These are phyloP conservation scores for Cantharis rustica DNA, from an alignment of 2,888 invertebrate species.

Conservation along the genomic window DNA sequence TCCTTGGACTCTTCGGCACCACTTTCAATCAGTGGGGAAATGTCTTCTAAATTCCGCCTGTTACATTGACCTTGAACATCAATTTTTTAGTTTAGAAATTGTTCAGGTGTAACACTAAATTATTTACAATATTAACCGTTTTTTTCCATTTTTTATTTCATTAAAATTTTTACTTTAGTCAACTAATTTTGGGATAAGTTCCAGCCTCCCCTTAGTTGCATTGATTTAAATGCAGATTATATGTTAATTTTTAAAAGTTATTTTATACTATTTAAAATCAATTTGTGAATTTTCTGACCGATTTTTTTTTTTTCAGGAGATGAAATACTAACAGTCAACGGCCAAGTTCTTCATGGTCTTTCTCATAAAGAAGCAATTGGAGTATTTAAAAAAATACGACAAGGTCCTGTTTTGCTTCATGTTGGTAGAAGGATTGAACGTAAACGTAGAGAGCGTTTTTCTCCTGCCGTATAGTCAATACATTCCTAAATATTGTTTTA, in stretches of 20 bases:
- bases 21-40: too few relatives aligned
- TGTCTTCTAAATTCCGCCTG: too few relatives aligned
- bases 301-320: constrained; percentile 68
- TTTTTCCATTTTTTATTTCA: too few relatives aligned
- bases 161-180: too few relatives aligned
- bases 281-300: neutral
- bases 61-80: too few relatives aligned
- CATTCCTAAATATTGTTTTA: constrained; percentile 38
- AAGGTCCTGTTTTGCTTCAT: constrained; percentile 78
- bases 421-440: constrained; percentile 63
- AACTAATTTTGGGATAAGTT: too few relatives aligned
- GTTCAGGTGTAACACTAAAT: too few relatives aligned
- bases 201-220: too few relatives aligned
- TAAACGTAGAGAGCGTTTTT: constrained; percentile 48
- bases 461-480: constrained; percentile 38
- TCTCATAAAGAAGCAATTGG: constrained; percentile 90
- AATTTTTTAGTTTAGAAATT: too few relatives aligned
- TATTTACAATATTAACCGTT: too few relatives aligned
- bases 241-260: neutral
- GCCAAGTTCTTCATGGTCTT: constrained; percentile 79
- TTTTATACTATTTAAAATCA: too few relatives aligned
- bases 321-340: constrained; percentile 90
- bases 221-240: neutral
- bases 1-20: too few relatives aligned
- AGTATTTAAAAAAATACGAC: constrained; percentile 88